Percentiles rank a stretch among this genome's conserved stretches.
Conservation (phyloP, 2,888 invertebrate genomes). For the Andricus curvator region DNA sequence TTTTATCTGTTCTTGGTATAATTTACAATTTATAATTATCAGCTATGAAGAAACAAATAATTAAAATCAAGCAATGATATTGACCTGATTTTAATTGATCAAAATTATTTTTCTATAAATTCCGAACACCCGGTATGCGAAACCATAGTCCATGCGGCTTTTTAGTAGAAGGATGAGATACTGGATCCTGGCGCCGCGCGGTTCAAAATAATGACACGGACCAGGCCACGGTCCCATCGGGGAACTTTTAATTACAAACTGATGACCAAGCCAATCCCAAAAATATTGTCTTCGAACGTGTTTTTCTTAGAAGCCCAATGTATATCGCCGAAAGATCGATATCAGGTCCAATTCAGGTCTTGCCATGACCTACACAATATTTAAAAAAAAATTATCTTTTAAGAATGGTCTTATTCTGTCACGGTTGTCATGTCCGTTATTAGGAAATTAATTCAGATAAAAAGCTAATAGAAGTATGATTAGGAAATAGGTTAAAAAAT, state of each 20-base stretch:
- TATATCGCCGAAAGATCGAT: constrained; percentile 66
- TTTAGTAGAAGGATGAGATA: constrained; percentile 73
- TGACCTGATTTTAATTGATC: not conserved
- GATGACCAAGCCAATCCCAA: constrained; percentile 76
- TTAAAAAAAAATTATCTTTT: constrained; percentile 11
- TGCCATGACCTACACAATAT: constrained; percentile 27
- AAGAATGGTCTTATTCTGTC: not conserved
- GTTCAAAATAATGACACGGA: constrained; percentile 76
- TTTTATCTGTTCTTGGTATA: no score
- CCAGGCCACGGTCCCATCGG: constrained; percentile 69
- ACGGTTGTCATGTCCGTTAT: not conserved
- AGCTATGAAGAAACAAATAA: no score
- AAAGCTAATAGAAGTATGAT: not conserved
- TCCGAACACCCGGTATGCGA: constrained; percentile 67
- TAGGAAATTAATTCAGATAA: not conserved
- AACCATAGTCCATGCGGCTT: constrained; percentile 64
- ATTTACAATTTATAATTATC: no score
- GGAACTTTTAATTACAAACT: constrained; percentile 77
- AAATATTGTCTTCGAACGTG: constrained; percentile 74
- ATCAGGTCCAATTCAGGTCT: constrained; percentile 7
- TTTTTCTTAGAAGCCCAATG: constrained; percentile 60
- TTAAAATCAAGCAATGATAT: not conserved
- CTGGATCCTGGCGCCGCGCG: constrained; percentile 75
- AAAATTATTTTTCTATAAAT: not conserved
- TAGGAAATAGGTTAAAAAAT: not conserved